Evolutionary conservation across 2,888 invertebrate species (phyloP), one percentile per base, ranked within the genome.

Genomic region (Acleris holmiana): DNA sequence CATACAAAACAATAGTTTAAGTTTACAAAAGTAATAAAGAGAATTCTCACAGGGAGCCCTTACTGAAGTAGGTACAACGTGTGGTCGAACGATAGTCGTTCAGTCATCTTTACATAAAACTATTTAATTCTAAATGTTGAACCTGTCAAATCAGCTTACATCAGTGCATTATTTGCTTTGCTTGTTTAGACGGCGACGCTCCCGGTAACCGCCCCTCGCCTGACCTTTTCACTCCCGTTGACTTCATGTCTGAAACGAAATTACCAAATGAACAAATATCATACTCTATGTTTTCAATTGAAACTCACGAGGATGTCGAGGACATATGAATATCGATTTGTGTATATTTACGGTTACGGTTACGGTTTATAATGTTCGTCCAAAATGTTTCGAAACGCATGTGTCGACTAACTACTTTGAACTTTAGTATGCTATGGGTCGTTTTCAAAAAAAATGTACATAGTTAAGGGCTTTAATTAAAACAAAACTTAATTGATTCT

Each of bases 121-220:
- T 76, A 71, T 72, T 73, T 75, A 76, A 71, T 73, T 7, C 70
- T 76, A 76, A 75, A 73, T 70, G 68, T 68, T 75, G 68, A 73
- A 70, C 70, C 67, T 61, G 72, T 54, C 68, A 67, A 67, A 71
- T 65, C 73, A 71, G 75, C 74, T 77, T 86, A 40, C 25, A 41
- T 73, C 80, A 92, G 77, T 92, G 91, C 73, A 91, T 71, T 69
- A 91, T 71, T 75, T 89, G 89, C 72, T 93, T 93, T 15, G 89
- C 83, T 73, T 93, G 93, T 71, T 93, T 93, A 7, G 92, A 90
- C 1, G 93, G 92, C 18, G 93, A 93, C 6, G 93, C 91, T 68
- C 93, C 93, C 4, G 92, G 86, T 68, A 93, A 68, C 69, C 93
- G 79, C 21, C 84, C 84, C 35, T 93, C 93, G 61, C 91, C 89